These are phyloP conservation scores for Peromyscus melanophrys DNA, from an alignment of 2,797 vertebrate species.

Conservation along the genomic window DNA sequence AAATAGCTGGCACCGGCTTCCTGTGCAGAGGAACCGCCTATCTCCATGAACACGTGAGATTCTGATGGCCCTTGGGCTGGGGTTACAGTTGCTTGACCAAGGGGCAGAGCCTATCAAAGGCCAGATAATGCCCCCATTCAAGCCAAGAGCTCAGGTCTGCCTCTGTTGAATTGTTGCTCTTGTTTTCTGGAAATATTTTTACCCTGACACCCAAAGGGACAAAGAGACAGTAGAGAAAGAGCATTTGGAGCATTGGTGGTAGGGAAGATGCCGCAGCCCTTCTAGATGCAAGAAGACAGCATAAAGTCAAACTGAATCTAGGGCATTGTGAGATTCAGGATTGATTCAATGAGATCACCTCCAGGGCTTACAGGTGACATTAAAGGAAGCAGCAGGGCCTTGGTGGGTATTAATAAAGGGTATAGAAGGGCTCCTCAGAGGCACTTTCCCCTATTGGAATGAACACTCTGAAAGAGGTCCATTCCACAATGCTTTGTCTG, in stretches of 20 bases:
- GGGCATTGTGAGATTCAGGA: too few relatives aligned
- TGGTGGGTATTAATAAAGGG: too few relatives aligned
- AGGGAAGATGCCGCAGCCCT: fast-evolving
- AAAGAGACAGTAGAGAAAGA: background rate
- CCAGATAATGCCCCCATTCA: background rate
- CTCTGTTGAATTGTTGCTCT: background rate
- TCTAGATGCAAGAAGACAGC: background rate
- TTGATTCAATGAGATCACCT: background rate
- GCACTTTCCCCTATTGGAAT: background rate
- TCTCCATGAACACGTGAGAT: background rate
- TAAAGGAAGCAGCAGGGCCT: background rate
- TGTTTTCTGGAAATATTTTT: background rate
- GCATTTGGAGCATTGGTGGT: background rate
- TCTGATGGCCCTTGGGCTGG: background rate
- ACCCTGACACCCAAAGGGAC: background rate
- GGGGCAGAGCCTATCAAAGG: background rate
- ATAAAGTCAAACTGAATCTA: fast-evolving
- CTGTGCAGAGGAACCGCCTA: background rate
- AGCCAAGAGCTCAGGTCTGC: background rate
- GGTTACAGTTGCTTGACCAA: background rate
- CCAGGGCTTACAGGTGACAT: background rate
- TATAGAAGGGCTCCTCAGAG: too few relatives aligned
- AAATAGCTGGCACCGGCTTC: background rate
- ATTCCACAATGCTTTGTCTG: background rate
- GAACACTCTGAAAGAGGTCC: background rate